Conservation (phyloP, 2,113 vertebrate species). For the Daubentonia madagascariensis region DNA sequence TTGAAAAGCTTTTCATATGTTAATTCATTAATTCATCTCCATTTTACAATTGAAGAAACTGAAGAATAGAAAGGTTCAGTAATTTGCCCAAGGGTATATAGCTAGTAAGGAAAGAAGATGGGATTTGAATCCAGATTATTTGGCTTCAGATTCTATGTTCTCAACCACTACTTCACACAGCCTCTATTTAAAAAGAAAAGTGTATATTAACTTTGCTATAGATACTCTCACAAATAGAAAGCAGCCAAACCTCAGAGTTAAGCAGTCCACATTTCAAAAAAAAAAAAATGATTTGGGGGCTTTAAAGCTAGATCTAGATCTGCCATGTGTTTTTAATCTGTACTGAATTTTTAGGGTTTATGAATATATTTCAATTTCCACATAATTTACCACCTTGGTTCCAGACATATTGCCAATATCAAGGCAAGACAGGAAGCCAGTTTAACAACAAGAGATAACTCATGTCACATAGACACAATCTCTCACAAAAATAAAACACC, state of each 20-base stretch:
- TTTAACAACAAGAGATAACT: background rate
- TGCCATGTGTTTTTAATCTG: background rate
- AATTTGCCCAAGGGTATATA: background rate
- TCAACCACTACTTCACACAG: background rate
- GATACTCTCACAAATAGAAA: slow-evolving; percentile 24
- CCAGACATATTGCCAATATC: slow-evolving; percentile 4
- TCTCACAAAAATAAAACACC: slow-evolving; percentile 29
- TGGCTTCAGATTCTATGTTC: background rate
- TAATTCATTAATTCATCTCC: background rate
- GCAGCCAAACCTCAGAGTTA: background rate
- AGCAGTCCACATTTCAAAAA: slow-evolving; percentile 7
- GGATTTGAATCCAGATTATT: slow-evolving; percentile 11
- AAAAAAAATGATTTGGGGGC: background rate
- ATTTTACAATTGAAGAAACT: slow-evolving; percentile 19
- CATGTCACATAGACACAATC: background rate
- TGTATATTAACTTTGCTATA: slow-evolving; percentile 12
- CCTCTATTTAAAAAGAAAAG: background rate
- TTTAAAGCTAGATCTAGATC: slow-evolving; percentile 1
- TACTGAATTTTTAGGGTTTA: slow-evolving; percentile 1
- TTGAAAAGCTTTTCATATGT: background rate
- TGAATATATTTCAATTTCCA: slow-evolving; percentile 46
- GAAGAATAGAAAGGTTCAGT: background rate
- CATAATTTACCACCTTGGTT: slow-evolving; percentile 18
- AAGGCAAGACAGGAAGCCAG: background rate
- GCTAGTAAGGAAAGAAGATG: background rate